These are phyloP conservation scores for Sebastes iracundus DNA, from an alignment of 2,797 vertebrate species.

Conservation along the genomic window DNA sequence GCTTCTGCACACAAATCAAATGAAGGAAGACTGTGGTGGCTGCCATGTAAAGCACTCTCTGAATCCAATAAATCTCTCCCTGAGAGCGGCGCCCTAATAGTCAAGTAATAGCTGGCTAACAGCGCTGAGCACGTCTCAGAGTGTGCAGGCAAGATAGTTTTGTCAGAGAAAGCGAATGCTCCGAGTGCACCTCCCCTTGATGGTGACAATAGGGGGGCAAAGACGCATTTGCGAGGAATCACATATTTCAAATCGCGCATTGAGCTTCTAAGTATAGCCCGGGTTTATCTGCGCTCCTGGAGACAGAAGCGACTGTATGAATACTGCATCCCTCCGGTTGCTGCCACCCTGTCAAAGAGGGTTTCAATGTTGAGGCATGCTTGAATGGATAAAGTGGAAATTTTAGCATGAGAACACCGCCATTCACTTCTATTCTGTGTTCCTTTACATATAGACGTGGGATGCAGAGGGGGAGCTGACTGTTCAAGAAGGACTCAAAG, in stretches of 20 bases:
- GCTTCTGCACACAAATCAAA: conserved; percentile 39
- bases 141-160: conserved; percentile 57
- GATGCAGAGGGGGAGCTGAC: conserved; percentile 15
- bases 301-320: conserved; percentile 72
- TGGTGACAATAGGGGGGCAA: conserved; percentile 58
- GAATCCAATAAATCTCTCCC: conserved; percentile 59
- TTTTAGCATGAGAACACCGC: conserved; percentile 66
- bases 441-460: conserved; percentile 42
- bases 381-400: conserved; percentile 74
- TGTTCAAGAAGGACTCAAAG: conserved; percentile 32
- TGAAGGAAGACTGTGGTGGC: conserved; percentile 32
- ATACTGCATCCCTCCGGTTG: conserved; percentile 76
- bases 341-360: conserved; percentile 74
- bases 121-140: conserved; percentile 55
- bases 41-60: conserved; percentile 43
- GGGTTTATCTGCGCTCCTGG: conserved; percentile 69
- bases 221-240: conserved; percentile 60
- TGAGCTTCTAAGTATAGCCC: conserved; percentile 75
- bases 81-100: conserved; percentile 46
- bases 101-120: conserved; percentile 64
- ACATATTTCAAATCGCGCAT: conserved; percentile 70
- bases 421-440: conserved; percentile 51
- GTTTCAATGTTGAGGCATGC: conserved; percentile 78
- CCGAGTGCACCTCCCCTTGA: conserved; percentile 42
- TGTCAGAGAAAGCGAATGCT: conserved; percentile 50